These are phyloP conservation scores for Ferrisia virgata DNA, from an alignment of 2,888 invertebrate genomes.

Conservation along the genomic window DNA sequence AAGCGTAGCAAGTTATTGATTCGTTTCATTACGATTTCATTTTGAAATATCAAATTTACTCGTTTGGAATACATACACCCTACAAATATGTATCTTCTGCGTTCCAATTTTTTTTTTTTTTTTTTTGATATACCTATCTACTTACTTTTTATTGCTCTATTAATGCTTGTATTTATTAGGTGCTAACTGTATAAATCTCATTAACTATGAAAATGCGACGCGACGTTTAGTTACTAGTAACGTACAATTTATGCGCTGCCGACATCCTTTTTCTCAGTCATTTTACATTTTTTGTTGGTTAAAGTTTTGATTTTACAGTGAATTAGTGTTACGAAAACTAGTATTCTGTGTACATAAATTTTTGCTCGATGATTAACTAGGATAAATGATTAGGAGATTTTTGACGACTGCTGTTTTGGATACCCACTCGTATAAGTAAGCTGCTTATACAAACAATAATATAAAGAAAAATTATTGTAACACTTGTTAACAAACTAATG, in stretches of 20 bases:
- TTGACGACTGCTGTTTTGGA: neutral
- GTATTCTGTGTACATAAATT: neutral
- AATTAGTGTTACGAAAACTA: neutral
- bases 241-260: neutral
- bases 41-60: too few relatives aligned
- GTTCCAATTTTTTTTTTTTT: neutral
- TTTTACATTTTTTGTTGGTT: neutral
- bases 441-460: neutral
- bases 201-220: neutral
- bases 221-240: neutral
- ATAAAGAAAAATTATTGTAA: neutral
- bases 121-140: neutral
- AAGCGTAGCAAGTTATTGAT: too few relatives aligned
- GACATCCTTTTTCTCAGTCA: neutral
- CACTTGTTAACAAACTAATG: slow-evolving; percentile 26
- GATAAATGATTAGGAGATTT: slow-evolving; percentile 6
- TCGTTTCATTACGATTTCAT: too few relatives aligned
- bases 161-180: neutral
- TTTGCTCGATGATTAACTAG: neutral
- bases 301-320: neutral
- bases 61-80: too few relatives aligned
- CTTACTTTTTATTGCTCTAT: neutral
- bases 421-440: neutral
- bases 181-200: slow-evolving; percentile 8
- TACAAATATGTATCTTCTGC: neutral